These are phyloP conservation scores for Craniophora ligustri DNA, from an alignment of 2,888 invertebrate genomes.

Conservation along the genomic window DNA sequence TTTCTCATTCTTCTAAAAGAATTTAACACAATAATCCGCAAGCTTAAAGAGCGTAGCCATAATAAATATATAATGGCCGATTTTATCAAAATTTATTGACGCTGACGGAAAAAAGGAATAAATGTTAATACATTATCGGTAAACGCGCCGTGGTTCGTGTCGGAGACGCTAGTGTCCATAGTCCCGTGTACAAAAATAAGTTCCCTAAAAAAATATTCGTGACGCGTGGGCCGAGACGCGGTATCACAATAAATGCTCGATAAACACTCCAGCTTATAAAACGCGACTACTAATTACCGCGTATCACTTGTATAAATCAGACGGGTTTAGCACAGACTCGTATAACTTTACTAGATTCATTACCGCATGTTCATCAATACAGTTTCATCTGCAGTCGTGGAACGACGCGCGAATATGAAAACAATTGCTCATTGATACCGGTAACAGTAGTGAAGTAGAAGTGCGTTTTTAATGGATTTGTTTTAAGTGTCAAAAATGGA, in stretches of 20 bases:
- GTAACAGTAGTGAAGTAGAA: constrained; percentile 3
- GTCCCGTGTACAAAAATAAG: constrained; percentile 18
- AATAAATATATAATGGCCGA: no score
- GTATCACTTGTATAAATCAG: constrained; percentile 41
- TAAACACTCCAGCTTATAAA: constrained; percentile 37
- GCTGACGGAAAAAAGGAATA: no score
- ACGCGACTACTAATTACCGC: constrained; percentile 17
- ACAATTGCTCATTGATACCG: constrained; percentile 67
- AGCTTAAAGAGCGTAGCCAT: no score
- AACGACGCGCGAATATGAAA: constrained; percentile 22
- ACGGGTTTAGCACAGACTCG: constrained; percentile 26
- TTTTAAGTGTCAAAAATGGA: constrained; percentile 52
- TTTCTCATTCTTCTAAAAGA: constrained; percentile 1
- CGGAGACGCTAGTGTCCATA: no score
- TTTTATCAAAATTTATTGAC: no score
- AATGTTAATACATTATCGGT: no score
- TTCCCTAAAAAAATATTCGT: neutral
- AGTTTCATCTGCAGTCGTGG: constrained; percentile 42
- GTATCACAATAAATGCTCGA: constrained; percentile 41
- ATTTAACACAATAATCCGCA: neutral
- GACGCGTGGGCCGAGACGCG: neutral
- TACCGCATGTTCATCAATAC: constrained; percentile 35
- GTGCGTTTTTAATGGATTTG: constrained; percentile 1
- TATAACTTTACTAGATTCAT: constrained; percentile 20
- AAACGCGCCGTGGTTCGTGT: no score